phyloP scores from a whole-genome alignment of 1,140 invertebrate species.

The Eumaeus atala region DNA sequence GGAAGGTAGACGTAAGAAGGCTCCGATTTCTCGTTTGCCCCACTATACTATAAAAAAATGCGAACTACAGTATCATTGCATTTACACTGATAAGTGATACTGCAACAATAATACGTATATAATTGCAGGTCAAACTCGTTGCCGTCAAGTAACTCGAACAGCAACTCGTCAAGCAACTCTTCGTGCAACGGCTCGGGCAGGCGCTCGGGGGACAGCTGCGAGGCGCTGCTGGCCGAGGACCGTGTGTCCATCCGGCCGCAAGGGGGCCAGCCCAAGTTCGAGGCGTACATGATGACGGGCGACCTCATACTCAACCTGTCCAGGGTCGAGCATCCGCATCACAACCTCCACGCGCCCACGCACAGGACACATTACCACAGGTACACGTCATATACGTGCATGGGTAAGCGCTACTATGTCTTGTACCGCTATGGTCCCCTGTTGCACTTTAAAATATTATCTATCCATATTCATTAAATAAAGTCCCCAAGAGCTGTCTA shows the following conservation, averaged over 20 bases:
- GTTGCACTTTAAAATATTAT: no score
- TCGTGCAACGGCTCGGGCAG: constrained; percentile 59
- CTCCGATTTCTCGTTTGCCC: no score
- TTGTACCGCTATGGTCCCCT: no score
- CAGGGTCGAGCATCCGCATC: constrained; percentile 75
- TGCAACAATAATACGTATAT: not conserved
- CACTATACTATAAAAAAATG: no score
- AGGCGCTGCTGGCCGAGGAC: constrained; percentile 46
- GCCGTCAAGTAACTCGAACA: constrained; percentile 56
- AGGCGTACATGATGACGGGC: constrained; percentile 98
- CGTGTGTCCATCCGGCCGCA: constrained; percentile 34
- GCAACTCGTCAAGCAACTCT: constrained; percentile 55
- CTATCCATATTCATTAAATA: no score
- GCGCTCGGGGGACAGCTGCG: constrained; percentile 60
- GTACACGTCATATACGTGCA: constrained; percentile 22
- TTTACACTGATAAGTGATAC: no score
- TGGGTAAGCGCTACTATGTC: not conserved
- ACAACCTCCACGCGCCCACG: constrained; percentile 60
- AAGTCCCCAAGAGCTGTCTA: no score
- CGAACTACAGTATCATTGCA: not conserved
- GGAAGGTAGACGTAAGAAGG: no score
- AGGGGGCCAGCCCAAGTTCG: constrained; percentile 76
- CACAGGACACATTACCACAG: constrained; percentile 63
- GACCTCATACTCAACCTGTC: constrained; percentile 94
- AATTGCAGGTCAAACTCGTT: constrained; percentile 42